Base-by-base conservation (phyloP, 53 echinoderm and acorn worm species). In the Echinarachnius parma region DNA sequence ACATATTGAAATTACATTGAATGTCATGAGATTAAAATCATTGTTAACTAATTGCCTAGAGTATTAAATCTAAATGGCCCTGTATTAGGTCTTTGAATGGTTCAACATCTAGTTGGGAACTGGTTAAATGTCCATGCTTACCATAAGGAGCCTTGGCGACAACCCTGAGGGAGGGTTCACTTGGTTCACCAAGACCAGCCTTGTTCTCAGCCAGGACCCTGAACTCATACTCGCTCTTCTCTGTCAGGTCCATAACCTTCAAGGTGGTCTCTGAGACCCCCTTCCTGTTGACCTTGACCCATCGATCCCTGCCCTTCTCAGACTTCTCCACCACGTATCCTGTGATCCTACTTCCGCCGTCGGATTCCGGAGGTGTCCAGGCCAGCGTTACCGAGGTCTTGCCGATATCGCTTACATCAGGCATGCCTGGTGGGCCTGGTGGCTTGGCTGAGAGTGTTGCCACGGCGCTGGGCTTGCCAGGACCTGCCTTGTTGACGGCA, bases 171-270 rank as follows among this genome's bases (percentile, higher is more conserved):
- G 98, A 92, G 1, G 65, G 67, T 21, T 62, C 46, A 29, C 96
- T 88, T 24, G 89, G 88, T 58, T 92, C 78, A 48, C 98, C 81
- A 11, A 77, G 71, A 31, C 98, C 98, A 36, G 91, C 88, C 76
- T 98, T 98, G 26, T 91, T 98, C 69, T 91, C 88, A 53, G 88
- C 98, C 23, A 71, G 83, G 53, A 98, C 83, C 62, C 91, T 77
- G 78, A 92, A 98, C 34, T 91, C 91, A 66, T 98, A 92, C 28
- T 88, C 78, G 0, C 76, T 71, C 25, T 88, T 92, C 46, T 98
- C 88, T 3, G 46, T 79, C 10, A 98, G 77, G 53, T 88, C 83
- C 1, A 61, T 54, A 39, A 85, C 92, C 21, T 50, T 74, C 60
- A 85, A 67, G 9, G 77, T 72, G 3, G 78, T 76, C 28, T 88